Evolutionary conservation across 2,888 invertebrate species (phyloP), one percentile per base, ranked within the genome.

Genomic region (Seladonia tumulorum): DNA sequence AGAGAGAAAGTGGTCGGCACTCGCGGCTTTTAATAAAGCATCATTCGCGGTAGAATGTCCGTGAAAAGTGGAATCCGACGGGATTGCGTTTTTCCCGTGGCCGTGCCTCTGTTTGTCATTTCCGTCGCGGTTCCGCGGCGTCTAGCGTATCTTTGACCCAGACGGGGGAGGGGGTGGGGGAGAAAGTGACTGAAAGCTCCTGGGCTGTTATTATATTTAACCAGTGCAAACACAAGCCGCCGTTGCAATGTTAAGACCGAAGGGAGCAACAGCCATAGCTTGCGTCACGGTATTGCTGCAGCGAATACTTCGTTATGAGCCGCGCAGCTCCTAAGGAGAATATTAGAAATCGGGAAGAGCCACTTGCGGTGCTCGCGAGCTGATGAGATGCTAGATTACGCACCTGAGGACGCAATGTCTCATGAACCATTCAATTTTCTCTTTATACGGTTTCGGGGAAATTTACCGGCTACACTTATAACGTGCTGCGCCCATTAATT

Each of bases 21-120:
- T 10, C 57, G 81, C 42, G 82, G 81, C 53, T 82, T 90, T 90
- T 89, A 90, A 90, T 90, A 90, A 90, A 90, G 83, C 83, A 82
- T 84, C 90, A 76, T 83, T 75, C 81, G 45, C 49, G 35, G 76
- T 29, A 70, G 66, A 74, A 79, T 71, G 76, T 82, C 60, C 76
- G 60, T 71, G 76, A 82, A 81, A 83, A 88, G 78, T 87, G 79
- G 74, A 57, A 76, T 85, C 76, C 81, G 76, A 68, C 75, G 71
- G 72, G 72, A 80, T 81, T 81, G 85, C 82, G 71, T 78, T 85
- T 70, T 63, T 73, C 42, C 53, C 53, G 66, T 71, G 60, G 25
- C 22, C 16, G 49, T 16, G 42, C 29, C 57, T 60, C 35, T 79
- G 47, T 76, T 76, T 47, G 25, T 35, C 14, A 29, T 42, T 42